Evolutionary conservation across 2,888 invertebrate species (phyloP), one percentile per base, ranked within the genome.

Genomic region (Erebia ligea): DNA sequence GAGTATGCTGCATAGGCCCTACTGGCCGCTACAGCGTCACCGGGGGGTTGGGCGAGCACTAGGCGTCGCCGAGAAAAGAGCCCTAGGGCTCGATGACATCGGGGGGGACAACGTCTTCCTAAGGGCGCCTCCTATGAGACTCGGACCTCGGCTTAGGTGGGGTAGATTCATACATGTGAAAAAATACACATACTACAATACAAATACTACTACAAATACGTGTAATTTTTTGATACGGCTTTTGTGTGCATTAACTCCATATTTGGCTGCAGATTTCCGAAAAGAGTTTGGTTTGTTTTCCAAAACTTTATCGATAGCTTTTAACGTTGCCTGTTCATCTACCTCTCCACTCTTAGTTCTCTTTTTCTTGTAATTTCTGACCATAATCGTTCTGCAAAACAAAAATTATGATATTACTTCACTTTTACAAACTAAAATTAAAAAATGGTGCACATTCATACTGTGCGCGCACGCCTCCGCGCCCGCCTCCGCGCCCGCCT

Each of bases 301-400:
- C 21, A 71, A 65, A 67, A 73, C 59, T 68, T 72, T 64, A 63
- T 68, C 58, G 17, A 70, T 70, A 61, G 68, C 74, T 67, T 50
- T 50, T 50, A 50, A 50, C 50, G n/a, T 50, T 50, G 50, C 50
- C 50, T 50, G 50, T 50, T 50, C 50, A 6, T 50, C 50, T n/a
- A 50, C 50, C 50, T 50, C 50, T 50, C 50, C 50, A 50, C 50
- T 67, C 57, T 65, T 59, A 48, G 64, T 72, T 64, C 70, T 68
- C 72, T 74, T 74, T 74, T 72, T 72, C 58, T 42, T 67, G 34
- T 69, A 69, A 40, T 61, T 69, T 63, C 57, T 34, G 1, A 45
- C 54, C 54, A 68, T 62, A 8, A n/a, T 59, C 50, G n/a, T 59
- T 54, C n/a, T 58, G 58, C 40, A 62, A 65, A 40, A 54, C 40